Evolutionary conservation across 2,113 vertebrate species (phyloP).

Genomic region (Amia ocellicauda): DNA sequence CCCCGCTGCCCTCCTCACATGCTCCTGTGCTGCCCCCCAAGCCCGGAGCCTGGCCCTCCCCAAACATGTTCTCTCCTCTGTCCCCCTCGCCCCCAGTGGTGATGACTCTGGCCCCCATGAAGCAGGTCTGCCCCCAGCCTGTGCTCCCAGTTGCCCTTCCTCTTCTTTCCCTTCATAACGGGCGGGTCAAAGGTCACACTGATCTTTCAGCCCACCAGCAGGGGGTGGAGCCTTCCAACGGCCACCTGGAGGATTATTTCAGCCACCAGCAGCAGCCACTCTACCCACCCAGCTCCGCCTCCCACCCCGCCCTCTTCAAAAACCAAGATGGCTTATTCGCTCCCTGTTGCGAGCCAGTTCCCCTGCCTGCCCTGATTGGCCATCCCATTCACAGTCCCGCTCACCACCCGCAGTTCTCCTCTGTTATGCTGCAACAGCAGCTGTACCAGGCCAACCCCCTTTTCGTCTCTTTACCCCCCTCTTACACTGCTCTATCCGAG

Average conservation of each 20-base stretch:
- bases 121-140: slow-evolving; percentile 59
- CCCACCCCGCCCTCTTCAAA: slow-evolving; percentile 47
- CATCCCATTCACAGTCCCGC: slow-evolving; percentile 50
- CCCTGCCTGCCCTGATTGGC: slow-evolving; percentile 50
- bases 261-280: slow-evolving; percentile 45
- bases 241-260: slow-evolving; percentile 57
- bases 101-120: slow-evolving; percentile 53
- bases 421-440: slow-evolving; percentile 70
- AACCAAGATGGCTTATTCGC: slow-evolving; percentile 38
- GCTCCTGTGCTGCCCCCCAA: slow-evolving; percentile 63
- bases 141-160: slow-evolving; percentile 65
- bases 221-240: slow-evolving; percentile 44
- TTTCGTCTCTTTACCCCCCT: slow-evolving; percentile 72
- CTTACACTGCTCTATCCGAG: slow-evolving; percentile 78
- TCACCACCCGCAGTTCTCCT: slow-evolving; percentile 52
- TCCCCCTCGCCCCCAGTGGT: slow-evolving; percentile 57
- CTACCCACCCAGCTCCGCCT: slow-evolving; percentile 43
- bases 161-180: slow-evolving; percentile 53
- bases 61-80: slow-evolving; percentile 61
- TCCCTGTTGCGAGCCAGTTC: slow-evolving; percentile 61
- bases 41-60: slow-evolving; percentile 68
- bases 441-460: slow-evolving; percentile 60
- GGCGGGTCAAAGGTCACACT: slow-evolving; percentile 57
- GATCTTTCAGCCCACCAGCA: slow-evolving; percentile 51
- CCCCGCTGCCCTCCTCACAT: slow-evolving; percentile 33